phyloP scores from a whole-genome alignment of 2,113 vertebrate species.

The Aegotheles bennettii region DNA sequence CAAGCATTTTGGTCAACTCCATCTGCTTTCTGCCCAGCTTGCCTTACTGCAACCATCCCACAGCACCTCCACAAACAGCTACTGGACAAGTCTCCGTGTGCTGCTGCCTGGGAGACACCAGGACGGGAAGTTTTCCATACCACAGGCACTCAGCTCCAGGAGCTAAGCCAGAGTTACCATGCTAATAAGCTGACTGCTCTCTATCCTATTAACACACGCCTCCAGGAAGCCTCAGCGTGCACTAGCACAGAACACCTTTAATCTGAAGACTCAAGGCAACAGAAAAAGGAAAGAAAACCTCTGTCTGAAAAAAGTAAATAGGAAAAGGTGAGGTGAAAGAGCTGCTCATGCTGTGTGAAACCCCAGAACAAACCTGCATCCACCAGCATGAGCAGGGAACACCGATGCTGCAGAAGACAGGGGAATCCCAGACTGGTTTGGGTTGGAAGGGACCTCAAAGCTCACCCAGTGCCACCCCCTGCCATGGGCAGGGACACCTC shows the following conservation, averaged over 20 bases:
- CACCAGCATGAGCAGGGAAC: not conserved
- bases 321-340: not conserved
- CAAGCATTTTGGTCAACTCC: not conserved
- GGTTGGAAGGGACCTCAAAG: too few species aligned
- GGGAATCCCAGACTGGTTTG: too few species aligned
- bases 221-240: not conserved
- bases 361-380: not conserved
- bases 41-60: not conserved
- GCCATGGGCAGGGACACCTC: too few species aligned
- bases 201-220: not conserved
- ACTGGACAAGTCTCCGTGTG: not conserved
- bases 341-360: not conserved
- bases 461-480: too few species aligned
- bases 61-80: not conserved
- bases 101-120: not conserved
- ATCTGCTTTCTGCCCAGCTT: not conserved
- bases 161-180: not conserved
- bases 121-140: not conserved
- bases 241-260: not conserved
- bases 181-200: not conserved
- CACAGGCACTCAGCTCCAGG: not conserved
- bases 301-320: fast-evolving
- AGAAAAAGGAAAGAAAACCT: not conserved
- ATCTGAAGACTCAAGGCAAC: not conserved
- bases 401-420: not conserved